Conservation (phyloP, 2,113 vertebrate species). For the Tachuris rubrigastra region DNA sequence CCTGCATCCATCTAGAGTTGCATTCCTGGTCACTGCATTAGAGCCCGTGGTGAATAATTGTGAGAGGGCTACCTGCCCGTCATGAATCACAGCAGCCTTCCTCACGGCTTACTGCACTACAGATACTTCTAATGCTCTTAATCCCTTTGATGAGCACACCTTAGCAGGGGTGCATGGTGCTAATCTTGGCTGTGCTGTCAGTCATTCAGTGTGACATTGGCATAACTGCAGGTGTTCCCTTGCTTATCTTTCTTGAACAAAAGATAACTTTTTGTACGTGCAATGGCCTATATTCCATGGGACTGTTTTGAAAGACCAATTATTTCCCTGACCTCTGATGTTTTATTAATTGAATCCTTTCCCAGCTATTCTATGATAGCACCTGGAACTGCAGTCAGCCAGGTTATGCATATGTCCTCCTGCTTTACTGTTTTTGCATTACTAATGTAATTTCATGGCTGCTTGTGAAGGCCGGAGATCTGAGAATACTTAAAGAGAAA, state of each 20-base stretch:
- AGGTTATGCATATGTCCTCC: not conserved
- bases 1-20: fast-evolving
- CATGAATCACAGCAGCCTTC: not conserved
- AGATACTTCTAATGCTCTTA: not conserved
- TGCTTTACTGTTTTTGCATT: not conserved
- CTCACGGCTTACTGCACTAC: not conserved
- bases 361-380: not conserved
- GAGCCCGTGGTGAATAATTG: not conserved
- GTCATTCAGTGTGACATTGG: fast-evolving
- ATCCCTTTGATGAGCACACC: not conserved
- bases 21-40: not conserved
- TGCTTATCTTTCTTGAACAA: not conserved
- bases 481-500: not conserved
- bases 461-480: not conserved
- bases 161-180: not conserved
- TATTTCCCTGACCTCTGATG: not conserved
- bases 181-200: not conserved
- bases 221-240: not conserved
- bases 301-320: not conserved
- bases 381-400: not conserved
- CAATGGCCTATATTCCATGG: not conserved
- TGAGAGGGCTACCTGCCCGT: fast-evolving
- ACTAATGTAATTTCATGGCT: not conserved
- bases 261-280: not conserved
- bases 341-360: not conserved